Base-by-base conservation (phyloP, 2,888 invertebrate species). In the Pedicia rivosa region DNA sequence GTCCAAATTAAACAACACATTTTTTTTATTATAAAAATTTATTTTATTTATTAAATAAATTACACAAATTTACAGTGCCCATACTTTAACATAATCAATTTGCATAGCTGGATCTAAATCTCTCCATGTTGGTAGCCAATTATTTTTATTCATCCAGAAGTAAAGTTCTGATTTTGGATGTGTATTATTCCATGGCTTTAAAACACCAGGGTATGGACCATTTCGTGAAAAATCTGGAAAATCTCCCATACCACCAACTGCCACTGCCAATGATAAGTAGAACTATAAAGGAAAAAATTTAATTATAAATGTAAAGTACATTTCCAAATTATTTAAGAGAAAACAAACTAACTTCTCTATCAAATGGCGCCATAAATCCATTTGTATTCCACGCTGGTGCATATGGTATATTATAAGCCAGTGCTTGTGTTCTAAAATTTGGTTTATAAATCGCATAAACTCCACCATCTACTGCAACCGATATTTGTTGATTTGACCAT, bases 141-240 rank as follows among this genome's bases (percentile, higher is more conserved):
- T 54, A n/a, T 66, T 57, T 25, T 64, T 62, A 1, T 68, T 62
- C 7, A 64, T 60, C 74, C 78, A 82, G 62, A 86, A 84, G 40
- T 71, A 64, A 5, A 69, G 58, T 62, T 74, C 70, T 1, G 74
- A 73, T 48, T 71, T 72, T 0, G 74, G 69, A 16, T 71, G 69
- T 3, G 53, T 52, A 53, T 86, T 84, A 19, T 41, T 57, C 86
- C 87, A 90, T 0, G 86, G 86, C 53, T 87, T 88, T 28, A n/a
- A 3, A 2, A 22, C 17, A 2, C 29, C 15, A 2, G 37, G 39
- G n/a, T n/a, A n/a, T 5, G 40, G n/a, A 47, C 52, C 51, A 12
- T 47, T 41, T 10, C 41, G 43, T 5, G 50, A 47, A 1, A 45
- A 47, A 47, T 84, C 80, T 0, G 72, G 65, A 51, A 83, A 86